Percentiles rank a stretch among this genome's conserved stretches.
Evolutionary conservation across 2,113 vertebrate genomes (phyloP).

Genomic region (Equus quagga): DNA sequence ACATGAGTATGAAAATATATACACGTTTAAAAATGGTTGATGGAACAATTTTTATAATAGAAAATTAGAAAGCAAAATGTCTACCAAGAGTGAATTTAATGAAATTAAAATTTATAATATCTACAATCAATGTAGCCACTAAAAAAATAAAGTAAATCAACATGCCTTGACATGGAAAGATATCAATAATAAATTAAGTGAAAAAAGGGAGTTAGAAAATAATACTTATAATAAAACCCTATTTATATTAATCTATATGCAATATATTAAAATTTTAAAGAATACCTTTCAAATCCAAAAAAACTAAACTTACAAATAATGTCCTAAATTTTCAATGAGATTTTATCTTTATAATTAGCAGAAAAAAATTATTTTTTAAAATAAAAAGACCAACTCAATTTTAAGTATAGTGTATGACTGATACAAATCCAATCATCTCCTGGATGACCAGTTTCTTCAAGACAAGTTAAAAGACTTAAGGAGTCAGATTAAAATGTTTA

Average conservation of each 20-base stretch:
- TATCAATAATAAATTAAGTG: neutral
- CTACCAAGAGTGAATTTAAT: neutral
- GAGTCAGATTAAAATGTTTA: neutral
- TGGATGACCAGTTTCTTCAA: neutral
- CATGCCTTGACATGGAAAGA: neutral
- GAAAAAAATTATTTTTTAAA: neutral
- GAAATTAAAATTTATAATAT: neutral
- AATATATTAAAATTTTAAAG: neutral
- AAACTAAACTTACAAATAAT: neutral
- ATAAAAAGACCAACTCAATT: neutral
- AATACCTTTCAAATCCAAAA: slow-evolving; percentile 7
- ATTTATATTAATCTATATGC: neutral
- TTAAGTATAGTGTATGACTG: neutral
- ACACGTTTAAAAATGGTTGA: neutral
- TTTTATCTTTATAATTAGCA: slow-evolving; percentile 15
- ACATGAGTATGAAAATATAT: neutral
- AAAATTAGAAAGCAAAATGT: neutral
- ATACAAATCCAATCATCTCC: neutral
- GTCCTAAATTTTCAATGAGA: neutral
- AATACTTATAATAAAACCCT: neutral
- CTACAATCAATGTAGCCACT: neutral
- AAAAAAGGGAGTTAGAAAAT: neutral
- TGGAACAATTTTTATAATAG: neutral
- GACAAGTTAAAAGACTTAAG: neutral
- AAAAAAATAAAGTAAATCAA: neutral